Evolutionary conservation across 2,113 vertebrate species (phyloP).

Genomic region (human (Homo sapiens)): GRCh38 chr12:57009501-57010000

Average conservation of each 20-base stretch:
- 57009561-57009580: too few relatives aligned
- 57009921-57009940: neutral
- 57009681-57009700: too few relatives aligned
- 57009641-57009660: too few relatives aligned
- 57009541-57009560: too few relatives aligned
- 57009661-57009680: too few relatives aligned
- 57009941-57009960: constrained; percentile 10
- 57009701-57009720: neutral
- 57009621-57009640: too few relatives aligned
- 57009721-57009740: neutral
- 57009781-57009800: constrained; percentile 28
- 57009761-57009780: constrained; percentile 1
- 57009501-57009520: too few relatives aligned
- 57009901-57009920: neutral
- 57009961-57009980: neutral
- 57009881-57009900: neutral
- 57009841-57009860: neutral
- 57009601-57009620: too few relatives aligned
- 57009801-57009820: constrained; percentile 3
- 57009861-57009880: constrained; percentile 11
- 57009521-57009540: too few relatives aligned
- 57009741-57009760: neutral
- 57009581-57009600: too few relatives aligned
- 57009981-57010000: neutral
- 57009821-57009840: neutral